Conservation (phyloP, 2,113 vertebrate species). For the Tachysurus fulvidraco region DNA sequence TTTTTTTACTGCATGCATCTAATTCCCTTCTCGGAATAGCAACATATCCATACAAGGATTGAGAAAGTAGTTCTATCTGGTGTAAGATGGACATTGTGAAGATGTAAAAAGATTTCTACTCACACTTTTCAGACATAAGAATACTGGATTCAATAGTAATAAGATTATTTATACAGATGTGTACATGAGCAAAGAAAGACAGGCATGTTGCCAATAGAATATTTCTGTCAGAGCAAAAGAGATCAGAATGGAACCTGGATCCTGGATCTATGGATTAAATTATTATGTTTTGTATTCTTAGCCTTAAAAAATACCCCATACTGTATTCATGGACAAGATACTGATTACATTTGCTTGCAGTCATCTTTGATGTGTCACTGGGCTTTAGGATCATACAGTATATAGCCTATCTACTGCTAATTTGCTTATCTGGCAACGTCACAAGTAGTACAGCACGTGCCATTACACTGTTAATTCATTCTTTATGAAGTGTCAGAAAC, state of each 20-base stretch:
- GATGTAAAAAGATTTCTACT: neutral
- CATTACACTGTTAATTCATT: constrained; percentile 30
- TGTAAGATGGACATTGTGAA: neutral
- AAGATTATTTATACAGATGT: neutral
- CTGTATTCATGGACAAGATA: neutral
- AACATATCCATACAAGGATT: neutral
- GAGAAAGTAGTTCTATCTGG: neutral
- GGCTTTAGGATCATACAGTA: neutral
- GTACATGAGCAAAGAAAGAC: neutral
- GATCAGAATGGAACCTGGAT: neutral
- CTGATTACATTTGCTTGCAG: neutral
- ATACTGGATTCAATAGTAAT: neutral
- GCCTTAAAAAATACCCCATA: neutral
- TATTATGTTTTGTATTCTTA: neutral
- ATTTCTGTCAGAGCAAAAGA: neutral
- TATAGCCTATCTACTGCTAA: neutral
- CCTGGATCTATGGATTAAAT: neutral
- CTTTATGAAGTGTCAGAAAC: constrained; percentile 36
- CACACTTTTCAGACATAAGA: neutral
- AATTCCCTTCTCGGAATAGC: neutral
- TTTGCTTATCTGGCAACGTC: constrained; percentile 20
- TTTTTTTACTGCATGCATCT: neutral
- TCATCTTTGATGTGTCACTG: neutral
- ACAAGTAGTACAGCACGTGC: constrained; percentile 10
- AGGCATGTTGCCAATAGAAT: neutral